Base-by-base conservation (phyloP, 35 echinoderm and acorn worm genomes). In the Apostichopus japonicus region DNA sequence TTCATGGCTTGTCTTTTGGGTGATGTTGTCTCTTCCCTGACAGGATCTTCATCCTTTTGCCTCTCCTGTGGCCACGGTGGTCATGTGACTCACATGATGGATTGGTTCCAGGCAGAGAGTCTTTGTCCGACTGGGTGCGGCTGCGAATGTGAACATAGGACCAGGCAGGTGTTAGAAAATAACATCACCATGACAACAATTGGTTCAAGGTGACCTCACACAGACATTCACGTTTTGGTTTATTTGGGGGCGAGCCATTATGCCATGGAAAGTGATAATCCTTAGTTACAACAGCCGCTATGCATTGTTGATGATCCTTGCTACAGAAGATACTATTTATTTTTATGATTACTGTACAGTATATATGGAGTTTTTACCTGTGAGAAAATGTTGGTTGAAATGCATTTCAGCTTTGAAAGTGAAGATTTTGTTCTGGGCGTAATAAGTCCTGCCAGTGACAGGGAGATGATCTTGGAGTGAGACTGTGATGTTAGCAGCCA, bases 81-180 rank as follows among this genome's bases (percentile, higher is more conserved):
- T 62, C 96, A 98, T 90, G 86, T 94, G 17, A 90, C 75, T 24
- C 96, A 98, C 93, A 98, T 98, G 96, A 44, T 98, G 70, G 90
- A 95, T 23, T 98, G 96, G 96, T 98, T 98, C 84, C 72, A 94
- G 23, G 24, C 57, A 24, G 92, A 98, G 55, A 86, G 11, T 9
- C 61, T 95, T 16, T 98, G 96, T 80, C 96, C 96, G 0, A 98
- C 96, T 23, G 96, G 96, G 10, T 98, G 96, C 55, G 96, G 96
- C 11, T 98, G 96, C 76, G 51, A 51, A 21, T 98, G 96, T 90
- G 61, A 91, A 56, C 79, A 72, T 4, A 79, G 91, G 51, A 79
- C 88, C 14, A 93, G 72, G 80, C 54, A 84, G 55, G 80, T 73
- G 53, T 91, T 93, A 62, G 71, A 96, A 51, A 57, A 96, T 1